Percentiles rank a stretch among this genome's conserved stretches.
Conservation (phyloP, 2,888 invertebrate genomes). For the Maniola hyperantus region DNA sequence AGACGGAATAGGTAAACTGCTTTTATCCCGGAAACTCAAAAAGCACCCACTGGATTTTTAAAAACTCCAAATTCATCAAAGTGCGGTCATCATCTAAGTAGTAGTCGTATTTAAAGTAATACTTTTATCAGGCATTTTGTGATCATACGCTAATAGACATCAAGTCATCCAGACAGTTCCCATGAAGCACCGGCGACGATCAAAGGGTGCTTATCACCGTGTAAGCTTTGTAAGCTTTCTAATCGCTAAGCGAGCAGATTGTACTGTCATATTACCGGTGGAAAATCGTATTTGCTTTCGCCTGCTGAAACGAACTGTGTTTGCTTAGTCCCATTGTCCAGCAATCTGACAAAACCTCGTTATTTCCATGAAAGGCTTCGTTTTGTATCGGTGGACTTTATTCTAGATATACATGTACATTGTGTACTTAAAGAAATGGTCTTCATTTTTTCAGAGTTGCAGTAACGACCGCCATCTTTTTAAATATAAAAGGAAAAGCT, state of each 20-base stretch:
- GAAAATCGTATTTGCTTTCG: slow-evolving; percentile 14
- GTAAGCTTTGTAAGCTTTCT: slow-evolving; percentile 48
- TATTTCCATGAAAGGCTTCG: neutral
- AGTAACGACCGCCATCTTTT: too few species aligned
- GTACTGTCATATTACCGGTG: slow-evolving; percentile 3
- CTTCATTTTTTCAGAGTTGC: too few species aligned
- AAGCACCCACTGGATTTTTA: too few species aligned
- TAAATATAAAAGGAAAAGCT: too few species aligned
- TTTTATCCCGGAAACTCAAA: too few species aligned
- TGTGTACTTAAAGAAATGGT: neutral
- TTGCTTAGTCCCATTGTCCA: neutral
- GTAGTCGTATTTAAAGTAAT: too few species aligned
- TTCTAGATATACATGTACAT: neutral
- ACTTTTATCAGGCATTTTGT: too few species aligned
- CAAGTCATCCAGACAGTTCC: slow-evolving; percentile 44
- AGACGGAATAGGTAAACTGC: too few species aligned
- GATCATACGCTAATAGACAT: too few species aligned
- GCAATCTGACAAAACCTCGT: neutral
- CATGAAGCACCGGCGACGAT: slow-evolving; percentile 48
- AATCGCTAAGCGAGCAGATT: slow-evolving; percentile 9
- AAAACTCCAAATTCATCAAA: too few species aligned
- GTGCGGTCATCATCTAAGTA: too few species aligned
- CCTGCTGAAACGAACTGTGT: neutral
- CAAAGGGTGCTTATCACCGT: slow-evolving; percentile 50
- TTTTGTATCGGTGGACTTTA: neutral